Conservation (phyloP, 1,140 invertebrate genomes). For the Ceratitis capitata region DNA sequence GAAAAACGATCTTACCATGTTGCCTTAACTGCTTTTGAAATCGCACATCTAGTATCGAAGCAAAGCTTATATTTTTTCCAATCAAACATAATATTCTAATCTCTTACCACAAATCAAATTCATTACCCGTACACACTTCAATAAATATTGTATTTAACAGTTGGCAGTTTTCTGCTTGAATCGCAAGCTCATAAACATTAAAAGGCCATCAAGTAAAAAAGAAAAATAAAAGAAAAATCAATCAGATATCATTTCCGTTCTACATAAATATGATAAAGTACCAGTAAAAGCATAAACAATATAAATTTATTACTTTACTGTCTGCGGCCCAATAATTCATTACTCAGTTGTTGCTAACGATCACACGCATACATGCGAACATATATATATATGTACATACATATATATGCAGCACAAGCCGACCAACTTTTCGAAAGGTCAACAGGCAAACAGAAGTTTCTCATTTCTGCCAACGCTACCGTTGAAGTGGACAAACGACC, state of each 20-base stretch:
- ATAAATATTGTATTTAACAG: too few relatives aligned
- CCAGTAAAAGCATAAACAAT: slow-evolving; percentile 36
- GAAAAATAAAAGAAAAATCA: too few relatives aligned
- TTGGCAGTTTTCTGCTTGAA: neutral
- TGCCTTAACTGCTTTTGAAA: too few relatives aligned
- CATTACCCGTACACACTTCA: too few relatives aligned
- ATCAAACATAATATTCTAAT: too few relatives aligned
- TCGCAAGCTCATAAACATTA: neutral
- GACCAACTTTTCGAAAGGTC: slow-evolving; percentile 29
- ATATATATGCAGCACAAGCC: too few relatives aligned
- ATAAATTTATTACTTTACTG: slow-evolving; percentile 34
- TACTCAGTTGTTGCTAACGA: neutral
- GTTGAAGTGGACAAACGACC: neutral
- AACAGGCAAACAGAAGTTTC: slow-evolving; percentile 6
- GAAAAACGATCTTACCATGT: too few relatives aligned
- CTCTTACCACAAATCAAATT: too few relatives aligned
- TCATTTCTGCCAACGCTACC: slow-evolving; percentile 7
- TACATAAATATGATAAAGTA: slow-evolving; percentile 32
- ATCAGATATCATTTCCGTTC: slow-evolving; percentile 27
- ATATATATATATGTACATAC: too few relatives aligned
- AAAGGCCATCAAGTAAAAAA: slow-evolving; percentile 18
- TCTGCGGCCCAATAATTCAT: slow-evolving; percentile 31
- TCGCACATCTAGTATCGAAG: too few relatives aligned
- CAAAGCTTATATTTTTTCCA: too few relatives aligned
- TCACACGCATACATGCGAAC: neutral